phyloP scores from a whole-genome alignment of 1,140 invertebrate species.

The Plodia interpunctella region DNA sequence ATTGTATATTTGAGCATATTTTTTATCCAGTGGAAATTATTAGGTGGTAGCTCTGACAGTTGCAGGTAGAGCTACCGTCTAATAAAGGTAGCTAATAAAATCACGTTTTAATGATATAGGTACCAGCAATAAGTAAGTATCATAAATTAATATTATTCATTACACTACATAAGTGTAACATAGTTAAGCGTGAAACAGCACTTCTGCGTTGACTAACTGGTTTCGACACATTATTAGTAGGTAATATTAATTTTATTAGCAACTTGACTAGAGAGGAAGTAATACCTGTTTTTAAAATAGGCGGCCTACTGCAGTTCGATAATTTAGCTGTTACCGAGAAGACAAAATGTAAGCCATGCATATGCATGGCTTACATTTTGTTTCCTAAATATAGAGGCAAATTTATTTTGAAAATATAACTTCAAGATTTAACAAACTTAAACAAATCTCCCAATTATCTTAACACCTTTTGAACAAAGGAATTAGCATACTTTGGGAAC shows the following conservation, averaged over 20 bases:
- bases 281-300: background rate
- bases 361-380: no score
- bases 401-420: background rate
- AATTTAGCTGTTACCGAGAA: background rate
- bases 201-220: background rate
- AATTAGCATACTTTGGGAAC: no score
- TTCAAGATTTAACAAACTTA: conserved; percentile 23
- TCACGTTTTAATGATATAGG: no score
- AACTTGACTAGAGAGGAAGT: background rate
- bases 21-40: no score
- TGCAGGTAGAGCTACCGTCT: no score
- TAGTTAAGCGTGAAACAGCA: background rate
- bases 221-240: background rate
- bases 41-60: no score
- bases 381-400: no score
- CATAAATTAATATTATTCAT: background rate
- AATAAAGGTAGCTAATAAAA: no score
- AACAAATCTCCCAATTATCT: no score
- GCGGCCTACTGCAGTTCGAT: background rate
- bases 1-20: no score
- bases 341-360: no score
- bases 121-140: background rate
- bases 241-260: background rate
- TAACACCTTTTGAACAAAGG: no score
- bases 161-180: background rate